Conservation (phyloP, 1,140 invertebrate genomes). For the Drosophila saltans region DNA sequence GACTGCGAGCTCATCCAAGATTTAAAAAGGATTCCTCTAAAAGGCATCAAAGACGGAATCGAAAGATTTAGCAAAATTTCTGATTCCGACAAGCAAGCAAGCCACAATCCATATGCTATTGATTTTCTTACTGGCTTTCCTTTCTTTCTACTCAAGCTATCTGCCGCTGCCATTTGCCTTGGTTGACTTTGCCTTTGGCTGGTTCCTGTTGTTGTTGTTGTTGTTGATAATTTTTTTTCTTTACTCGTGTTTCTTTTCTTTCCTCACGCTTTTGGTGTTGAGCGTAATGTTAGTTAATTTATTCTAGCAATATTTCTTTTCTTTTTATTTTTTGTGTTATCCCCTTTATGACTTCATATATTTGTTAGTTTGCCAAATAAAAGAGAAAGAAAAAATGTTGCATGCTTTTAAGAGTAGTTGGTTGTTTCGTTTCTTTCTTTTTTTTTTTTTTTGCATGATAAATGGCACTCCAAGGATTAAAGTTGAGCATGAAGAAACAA, state of each 20-base stretch:
- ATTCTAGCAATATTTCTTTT: conserved; percentile 58
- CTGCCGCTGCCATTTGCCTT: conserved; percentile 24
- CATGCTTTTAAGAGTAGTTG: conserved; percentile 41
- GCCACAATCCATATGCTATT: conserved; percentile 74
- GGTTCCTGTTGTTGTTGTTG: conserved; percentile 1
- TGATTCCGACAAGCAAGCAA: neutral
- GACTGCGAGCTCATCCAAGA: too few relatives aligned
- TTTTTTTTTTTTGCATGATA: conserved; percentile 8
- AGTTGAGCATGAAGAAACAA: conserved; percentile 29
- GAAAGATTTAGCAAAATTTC: too few relatives aligned
- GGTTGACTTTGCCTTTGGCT: conserved; percentile 34
- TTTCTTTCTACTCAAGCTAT: conserved; percentile 33
- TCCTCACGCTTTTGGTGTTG: conserved; percentile 56
- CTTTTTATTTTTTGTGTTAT: conserved; percentile 18
- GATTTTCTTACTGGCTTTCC: conserved; percentile 51
- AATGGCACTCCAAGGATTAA: conserved; percentile 55
- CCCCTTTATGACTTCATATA: conserved; percentile 47
- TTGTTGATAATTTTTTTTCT: conserved; percentile 28
- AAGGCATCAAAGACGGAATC: too few relatives aligned
- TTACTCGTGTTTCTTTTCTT: conserved; percentile 14
- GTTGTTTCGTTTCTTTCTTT: neutral
- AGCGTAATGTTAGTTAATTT: conserved; percentile 69
- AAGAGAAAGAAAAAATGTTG: conserved; percentile 39
- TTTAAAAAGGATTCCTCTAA: too few relatives aligned
- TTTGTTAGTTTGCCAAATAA: conserved; percentile 26